phyloP scores from a whole-genome alignment of 2,113 vertebrate species.

The Chlorodrepanis virens region DNA sequence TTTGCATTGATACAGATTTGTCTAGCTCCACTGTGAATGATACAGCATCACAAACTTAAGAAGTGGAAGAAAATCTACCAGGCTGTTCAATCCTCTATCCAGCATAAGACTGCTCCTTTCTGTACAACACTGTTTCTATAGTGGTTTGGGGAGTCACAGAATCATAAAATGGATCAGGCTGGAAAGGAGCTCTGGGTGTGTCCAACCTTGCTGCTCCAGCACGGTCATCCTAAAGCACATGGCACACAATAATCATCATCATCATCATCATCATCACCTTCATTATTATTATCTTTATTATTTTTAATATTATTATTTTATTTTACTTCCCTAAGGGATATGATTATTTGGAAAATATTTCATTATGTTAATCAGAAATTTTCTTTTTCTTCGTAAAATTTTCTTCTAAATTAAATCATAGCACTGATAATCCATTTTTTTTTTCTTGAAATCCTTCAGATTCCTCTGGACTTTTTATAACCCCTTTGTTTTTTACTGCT shows the following conservation, averaged over 20 bases:
- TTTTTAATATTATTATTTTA: neutral
- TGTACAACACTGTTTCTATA: neutral
- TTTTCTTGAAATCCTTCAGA: neutral
- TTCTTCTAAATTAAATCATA: neutral
- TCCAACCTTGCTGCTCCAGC: neutral
- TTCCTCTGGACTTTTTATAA: neutral
- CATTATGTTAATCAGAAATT: neutral
- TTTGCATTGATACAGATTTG: neutral
- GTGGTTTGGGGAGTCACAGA: neutral
- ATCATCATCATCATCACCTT: accelerated
- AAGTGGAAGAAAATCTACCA: neutral
- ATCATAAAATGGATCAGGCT: neutral
- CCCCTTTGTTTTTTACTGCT: neutral
- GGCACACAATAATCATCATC: neutral
- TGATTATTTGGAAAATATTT: neutral
- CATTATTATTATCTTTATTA: neutral
- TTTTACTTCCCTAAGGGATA: neutral
- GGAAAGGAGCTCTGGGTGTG: neutral
- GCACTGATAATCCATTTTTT: neutral
- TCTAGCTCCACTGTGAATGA: neutral
- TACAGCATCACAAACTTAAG: neutral
- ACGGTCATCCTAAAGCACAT: neutral
- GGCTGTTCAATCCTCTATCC: neutral
- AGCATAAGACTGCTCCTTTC: neutral
- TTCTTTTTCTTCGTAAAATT: neutral